phyloP scores from a whole-genome alignment of 92 coral and sea anemone genomes.

The Ricordea florida region DNA sequence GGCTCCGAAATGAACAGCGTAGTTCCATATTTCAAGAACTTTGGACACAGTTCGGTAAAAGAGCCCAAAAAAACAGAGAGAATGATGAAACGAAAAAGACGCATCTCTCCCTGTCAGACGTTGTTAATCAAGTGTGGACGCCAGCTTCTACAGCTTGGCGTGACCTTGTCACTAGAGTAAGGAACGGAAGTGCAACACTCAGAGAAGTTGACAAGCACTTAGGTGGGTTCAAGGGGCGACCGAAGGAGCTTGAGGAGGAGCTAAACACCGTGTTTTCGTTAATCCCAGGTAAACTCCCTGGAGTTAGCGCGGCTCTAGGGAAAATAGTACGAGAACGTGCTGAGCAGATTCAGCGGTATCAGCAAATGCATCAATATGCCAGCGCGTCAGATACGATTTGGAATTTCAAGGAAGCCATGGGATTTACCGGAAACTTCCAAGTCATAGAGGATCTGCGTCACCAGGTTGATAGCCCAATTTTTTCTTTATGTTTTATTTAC shows the following conservation, averaged over 20 bases:
- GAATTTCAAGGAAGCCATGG: constrained; percentile 69
- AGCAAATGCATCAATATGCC: constrained; percentile 42
- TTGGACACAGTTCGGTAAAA: constrained; percentile 60
- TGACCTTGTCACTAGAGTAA: not conserved
- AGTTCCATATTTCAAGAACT: constrained; percentile 58
- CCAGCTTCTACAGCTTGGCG: constrained; percentile 42
- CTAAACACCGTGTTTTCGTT: constrained; percentile 25
- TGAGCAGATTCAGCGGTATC: constrained; percentile 55
- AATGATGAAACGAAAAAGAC: constrained; percentile 10
- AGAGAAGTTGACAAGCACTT: constrained; percentile 56
- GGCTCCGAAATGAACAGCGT: constrained; percentile 13
- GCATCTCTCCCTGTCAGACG: constrained; percentile 43
- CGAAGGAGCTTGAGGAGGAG: constrained; percentile 36
- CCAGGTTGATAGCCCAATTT: constrained; percentile 41
- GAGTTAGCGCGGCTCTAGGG: not conserved
- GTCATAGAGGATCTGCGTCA: constrained; percentile 50
- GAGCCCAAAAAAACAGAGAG: constrained; percentile 34
- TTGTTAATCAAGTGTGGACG: constrained; percentile 50
- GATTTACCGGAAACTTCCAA: constrained; percentile 72
- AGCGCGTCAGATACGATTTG: constrained; percentile 66
- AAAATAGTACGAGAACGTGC: not conserved
- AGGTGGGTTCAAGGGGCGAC: not conserved
- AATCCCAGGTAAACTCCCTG: not conserved
- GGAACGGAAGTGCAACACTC: constrained; percentile 35
- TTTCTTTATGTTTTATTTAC: not conserved